phyloP scores from a whole-genome alignment of 2,797 vertebrate species.

The Fistularia tabacaria region DNA sequence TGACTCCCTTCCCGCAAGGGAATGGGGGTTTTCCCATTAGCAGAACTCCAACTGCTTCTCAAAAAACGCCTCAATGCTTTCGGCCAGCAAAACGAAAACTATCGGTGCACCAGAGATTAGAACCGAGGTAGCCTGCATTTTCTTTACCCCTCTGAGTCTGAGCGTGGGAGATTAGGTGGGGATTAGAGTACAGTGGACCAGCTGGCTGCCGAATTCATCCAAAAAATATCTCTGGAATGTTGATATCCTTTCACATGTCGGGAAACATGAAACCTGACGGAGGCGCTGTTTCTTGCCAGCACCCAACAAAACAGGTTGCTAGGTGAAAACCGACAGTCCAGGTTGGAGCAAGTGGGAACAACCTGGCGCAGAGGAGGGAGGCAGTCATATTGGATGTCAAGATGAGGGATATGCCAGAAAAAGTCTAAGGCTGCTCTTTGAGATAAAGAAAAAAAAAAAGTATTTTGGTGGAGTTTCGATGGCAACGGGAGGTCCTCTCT shows the following conservation, averaged over 20 bases:
- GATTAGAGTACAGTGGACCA: conserved; percentile 62
- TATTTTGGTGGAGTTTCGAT: no score
- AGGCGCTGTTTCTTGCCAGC: conserved; percentile 53
- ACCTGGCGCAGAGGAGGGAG: no score
- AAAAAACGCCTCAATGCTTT: no score
- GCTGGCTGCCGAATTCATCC: conserved; percentile 63
- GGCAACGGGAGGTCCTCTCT: conserved; percentile 3
- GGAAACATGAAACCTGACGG: conserved; percentile 42
- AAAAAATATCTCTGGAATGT: conserved; percentile 70
- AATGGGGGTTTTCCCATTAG: no score
- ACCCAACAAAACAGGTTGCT: conserved; percentile 49
- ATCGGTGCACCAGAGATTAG: conserved; percentile 27
- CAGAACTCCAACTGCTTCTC: no score
- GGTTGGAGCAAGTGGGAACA: neutral
- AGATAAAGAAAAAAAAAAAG: no score
- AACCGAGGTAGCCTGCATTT: conserved; percentile 38
- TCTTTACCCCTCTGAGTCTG: conserved; percentile 37
- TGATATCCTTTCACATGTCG: conserved; percentile 42
- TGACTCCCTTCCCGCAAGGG: no score
- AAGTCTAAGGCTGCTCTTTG: no score
- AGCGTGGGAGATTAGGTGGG: conserved; percentile 53
- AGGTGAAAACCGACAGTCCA: conserved; percentile 26
- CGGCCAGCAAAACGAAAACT: conserved; percentile 3
- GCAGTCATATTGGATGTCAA: no score
- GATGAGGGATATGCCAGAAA: no score